Evolutionary conservation across 1,140 invertebrate genomes (phyloP), one percentile per base, ranked within the genome.

Genomic region (Atopsyche davidsoni): DNA sequence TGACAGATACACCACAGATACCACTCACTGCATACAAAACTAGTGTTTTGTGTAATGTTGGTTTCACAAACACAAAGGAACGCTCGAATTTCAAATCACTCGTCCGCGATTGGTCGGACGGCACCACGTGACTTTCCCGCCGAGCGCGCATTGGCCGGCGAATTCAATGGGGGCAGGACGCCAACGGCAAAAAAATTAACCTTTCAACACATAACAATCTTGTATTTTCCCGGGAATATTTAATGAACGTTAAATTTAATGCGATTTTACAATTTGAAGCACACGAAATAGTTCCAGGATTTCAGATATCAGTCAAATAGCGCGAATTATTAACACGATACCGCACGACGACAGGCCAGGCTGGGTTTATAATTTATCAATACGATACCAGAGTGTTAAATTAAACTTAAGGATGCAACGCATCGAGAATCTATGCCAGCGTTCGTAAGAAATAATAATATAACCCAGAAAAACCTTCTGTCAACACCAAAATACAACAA

Each of bases 1-100:
- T 73, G 69, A 70, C 71, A 73, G 69, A 71, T 70, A 67, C 66
- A 68, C 69, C 69, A 70, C 68, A 70, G 68, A 50, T 49, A 38
- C 34, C 53, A 51, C 53, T 50, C 69, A 70, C 66, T 51, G 31
- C 31, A 44, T 39, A 51, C 48, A 51, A 51, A 49, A 51, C 48
- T 51, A 51, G 18, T 51, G 48, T 51, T 51, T 44, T 17, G n/a
- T 39, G 36, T 51, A 35, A 51, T 51, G 48, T 51, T 44, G 48
- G 40, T 51, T 41, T 51, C 39, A 51, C 42, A 52, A 52, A 73
- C 66, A 73, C 70, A 73, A 73, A 70, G 67, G 34, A 55, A 45
- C 46, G 46, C 47, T 44, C 46, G 46, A 50, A 55, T 50, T 55
- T 55, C 47, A 50, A 70, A 69, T 67, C 60, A 59, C 58, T 59